Conservation (phyloP, 1,140 invertebrate species). For the Zaprionus africanus region DNA sequence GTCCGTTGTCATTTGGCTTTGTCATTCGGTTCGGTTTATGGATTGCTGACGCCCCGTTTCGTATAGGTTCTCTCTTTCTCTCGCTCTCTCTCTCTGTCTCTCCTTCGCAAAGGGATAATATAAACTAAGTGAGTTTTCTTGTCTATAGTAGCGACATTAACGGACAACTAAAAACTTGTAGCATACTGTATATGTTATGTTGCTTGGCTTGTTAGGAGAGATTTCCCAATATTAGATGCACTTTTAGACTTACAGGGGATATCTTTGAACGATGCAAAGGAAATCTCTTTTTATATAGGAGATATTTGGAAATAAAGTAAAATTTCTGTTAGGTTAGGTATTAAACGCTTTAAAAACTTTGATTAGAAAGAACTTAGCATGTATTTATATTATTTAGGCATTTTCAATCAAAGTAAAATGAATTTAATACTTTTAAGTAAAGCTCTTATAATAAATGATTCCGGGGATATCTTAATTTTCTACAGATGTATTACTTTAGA, state of each 20-base stretch:
- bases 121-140: conserved; percentile 67
- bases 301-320: too few species aligned
- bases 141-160: conserved; percentile 21
- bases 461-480: too few species aligned
- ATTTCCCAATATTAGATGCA: background rate
- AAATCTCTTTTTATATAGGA: background rate
- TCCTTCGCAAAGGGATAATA: conserved; percentile 57
- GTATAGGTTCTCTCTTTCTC: conserved; percentile 5
- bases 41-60: conserved; percentile 26
- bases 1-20: conserved; percentile 45
- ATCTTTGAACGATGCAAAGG: background rate
- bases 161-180: background rate
- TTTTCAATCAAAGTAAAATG: too few species aligned
- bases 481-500: too few species aligned
- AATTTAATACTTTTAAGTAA: too few species aligned
- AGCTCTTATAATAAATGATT: too few species aligned
- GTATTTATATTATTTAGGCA: too few species aligned
- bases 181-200: background rate
- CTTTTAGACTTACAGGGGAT: too few species aligned
- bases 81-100: too few species aligned
- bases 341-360: too few species aligned
- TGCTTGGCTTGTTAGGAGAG: background rate
- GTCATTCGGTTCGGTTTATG: conserved; percentile 42
- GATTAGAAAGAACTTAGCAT: too few species aligned
- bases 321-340: too few species aligned